Conservation (phyloP, 2,797 vertebrate genomes). For the Trichosurus vulpecula region DNA sequence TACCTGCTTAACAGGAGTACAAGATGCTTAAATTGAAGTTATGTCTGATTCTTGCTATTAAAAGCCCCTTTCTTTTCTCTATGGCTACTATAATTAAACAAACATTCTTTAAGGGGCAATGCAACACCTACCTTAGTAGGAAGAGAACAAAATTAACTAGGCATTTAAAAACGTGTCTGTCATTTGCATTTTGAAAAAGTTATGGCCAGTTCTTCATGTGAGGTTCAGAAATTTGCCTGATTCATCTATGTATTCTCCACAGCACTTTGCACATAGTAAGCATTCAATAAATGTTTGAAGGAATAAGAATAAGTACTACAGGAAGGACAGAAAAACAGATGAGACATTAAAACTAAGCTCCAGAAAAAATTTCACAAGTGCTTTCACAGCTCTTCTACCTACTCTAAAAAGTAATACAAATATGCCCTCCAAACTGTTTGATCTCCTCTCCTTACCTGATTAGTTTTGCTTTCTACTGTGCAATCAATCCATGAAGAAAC, state of each 20-base stretch:
- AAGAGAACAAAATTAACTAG: constrained; percentile 1
- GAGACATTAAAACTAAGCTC: not conserved
- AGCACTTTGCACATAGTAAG: constrained; percentile 1
- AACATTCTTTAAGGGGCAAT: not conserved
- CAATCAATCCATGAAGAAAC: not conserved
- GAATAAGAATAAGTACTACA: not conserved
- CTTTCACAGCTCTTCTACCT: not conserved
- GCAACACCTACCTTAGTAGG: not conserved
- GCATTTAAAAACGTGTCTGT: not conserved
- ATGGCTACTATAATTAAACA: not conserved
- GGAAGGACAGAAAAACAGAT: not conserved
- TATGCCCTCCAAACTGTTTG: not conserved
- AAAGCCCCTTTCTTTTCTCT: not conserved
- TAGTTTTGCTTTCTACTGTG: not conserved
- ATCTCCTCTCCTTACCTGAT: not conserved
- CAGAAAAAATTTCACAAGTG: not conserved
- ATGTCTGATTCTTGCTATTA: not conserved
- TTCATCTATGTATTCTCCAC: not conserved
- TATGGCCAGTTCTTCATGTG: not conserved
- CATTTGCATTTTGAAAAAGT: constrained; percentile 5
- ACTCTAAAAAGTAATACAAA: not conserved
- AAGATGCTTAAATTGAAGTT: not conserved
- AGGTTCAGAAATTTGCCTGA: not conserved
- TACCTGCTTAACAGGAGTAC: not conserved
- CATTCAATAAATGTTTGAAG: not conserved